Conservation (phyloP, 2,797 vertebrate species). For the Onychomys leucogaster region DNA sequence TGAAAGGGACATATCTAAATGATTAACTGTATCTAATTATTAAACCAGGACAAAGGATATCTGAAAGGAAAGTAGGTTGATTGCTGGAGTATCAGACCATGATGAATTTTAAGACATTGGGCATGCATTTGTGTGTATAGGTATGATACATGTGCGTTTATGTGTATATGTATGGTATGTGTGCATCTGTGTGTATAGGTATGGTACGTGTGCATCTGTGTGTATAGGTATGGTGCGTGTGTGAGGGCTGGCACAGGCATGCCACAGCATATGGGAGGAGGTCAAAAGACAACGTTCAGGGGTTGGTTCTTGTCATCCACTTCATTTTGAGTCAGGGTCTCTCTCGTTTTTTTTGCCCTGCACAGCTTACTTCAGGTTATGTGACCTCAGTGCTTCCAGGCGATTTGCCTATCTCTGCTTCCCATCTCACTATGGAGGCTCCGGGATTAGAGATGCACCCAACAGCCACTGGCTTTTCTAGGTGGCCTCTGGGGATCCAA, state of each 20-base stretch:
- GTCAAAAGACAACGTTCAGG: neutral
- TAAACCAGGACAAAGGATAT: neutral
- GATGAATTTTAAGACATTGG: neutral
- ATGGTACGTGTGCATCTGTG: no score
- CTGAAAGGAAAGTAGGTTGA: neutral
- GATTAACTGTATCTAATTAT: neutral
- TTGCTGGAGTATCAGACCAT: neutral
- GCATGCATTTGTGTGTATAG: neutral
- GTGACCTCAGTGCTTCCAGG: neutral
- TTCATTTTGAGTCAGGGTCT: neutral
- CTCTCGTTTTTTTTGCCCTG: neutral
- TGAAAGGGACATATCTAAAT: no score
- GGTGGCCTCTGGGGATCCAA: neutral
- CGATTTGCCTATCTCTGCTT: neutral
- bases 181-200: neutral
- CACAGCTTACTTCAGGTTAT: neutral
- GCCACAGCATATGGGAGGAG: neutral
- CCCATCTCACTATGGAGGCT: neutral
- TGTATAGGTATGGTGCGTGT: neutral
- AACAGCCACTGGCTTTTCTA: neutral
- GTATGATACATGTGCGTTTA: no score
- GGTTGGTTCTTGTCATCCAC: neutral
- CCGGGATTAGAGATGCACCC: neutral
- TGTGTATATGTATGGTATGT: neutral
- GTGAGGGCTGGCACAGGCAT: neutral